Base-by-base conservation (phyloP, 2,113 vertebrate species). In the Fulmarus glacialis region DNA sequence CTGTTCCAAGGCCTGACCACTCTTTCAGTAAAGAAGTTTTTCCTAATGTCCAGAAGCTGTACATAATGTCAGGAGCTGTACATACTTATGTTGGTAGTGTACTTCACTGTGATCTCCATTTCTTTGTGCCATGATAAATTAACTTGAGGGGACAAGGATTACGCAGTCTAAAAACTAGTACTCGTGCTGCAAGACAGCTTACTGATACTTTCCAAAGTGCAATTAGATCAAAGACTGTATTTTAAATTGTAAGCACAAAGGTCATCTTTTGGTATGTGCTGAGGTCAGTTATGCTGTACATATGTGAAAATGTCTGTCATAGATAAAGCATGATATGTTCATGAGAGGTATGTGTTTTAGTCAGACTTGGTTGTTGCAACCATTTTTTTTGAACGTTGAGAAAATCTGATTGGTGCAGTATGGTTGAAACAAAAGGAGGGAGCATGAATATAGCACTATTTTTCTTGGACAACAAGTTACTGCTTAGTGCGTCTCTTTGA, bases 221-320 rank as follows among this genome's bases (percentile, higher is more conserved):
- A 74, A 1, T 43, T 52, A 48, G 64, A 59, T 17, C 36, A 43
- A 52, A 71, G 67, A 21, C 15, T 0, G 0, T 27, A 0, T 63
- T 67, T 62, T 55, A 70, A 17, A 0, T 23, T 58, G 17, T 19
- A 36, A 60, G 56, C 3, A 2, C 21, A 21, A 42, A 88, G 43
- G 36, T 68, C 0, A 11, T 17, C 3, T 34, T 78, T 29, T 63
- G 55, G 20, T 26, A 2, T 7, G 20, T 42, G 59, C 42, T 75
- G 64, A 81, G 68, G 36, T 45, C 22, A 11, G 16, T 38, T 63
- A 7, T 0, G 2, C n/a, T 62, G 29, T 50, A 6, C 6, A 0
- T 26, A 1, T 11, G 9, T 89, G 59, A 14, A 40, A 34, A 12
- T 43, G 10, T 16, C 42, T 70, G 40, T 59, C 10, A 5, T 4